Evolutionary conservation across 1,140 invertebrate species (phyloP).

Genomic region (Musca vetustissima): DNA sequence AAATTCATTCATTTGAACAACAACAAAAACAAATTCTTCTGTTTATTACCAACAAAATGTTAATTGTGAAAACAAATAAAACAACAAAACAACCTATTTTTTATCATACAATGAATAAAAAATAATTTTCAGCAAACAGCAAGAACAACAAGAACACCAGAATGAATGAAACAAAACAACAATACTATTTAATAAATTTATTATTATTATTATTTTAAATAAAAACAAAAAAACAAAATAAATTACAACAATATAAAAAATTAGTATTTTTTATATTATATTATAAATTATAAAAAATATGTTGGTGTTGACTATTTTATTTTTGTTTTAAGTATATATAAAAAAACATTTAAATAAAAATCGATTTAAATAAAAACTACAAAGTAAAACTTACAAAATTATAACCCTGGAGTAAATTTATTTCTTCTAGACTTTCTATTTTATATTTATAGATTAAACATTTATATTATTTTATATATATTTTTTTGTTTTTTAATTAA

Average conservation of each 20-base stretch:
- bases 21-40: too few species aligned
- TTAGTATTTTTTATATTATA: conserved; percentile 15
- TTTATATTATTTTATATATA: too few species aligned
- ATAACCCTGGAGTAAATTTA: too few species aligned
- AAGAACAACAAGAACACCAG: conserved; percentile 6
- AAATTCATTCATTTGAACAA: too few species aligned
- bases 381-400: too few species aligned
- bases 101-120: conserved; percentile 22
- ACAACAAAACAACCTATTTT: conserved; percentile 17
- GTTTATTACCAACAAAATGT: too few species aligned
- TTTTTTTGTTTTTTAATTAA: too few species aligned
- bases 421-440: too few species aligned
- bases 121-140: too few species aligned
- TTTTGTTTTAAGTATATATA: background rate
- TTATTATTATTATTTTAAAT: conserved; percentile 26
- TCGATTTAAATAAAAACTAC: too few species aligned
- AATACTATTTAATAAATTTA: conserved; percentile 23
- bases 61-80: too few species aligned
- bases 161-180: conserved; percentile 3
- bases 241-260: conserved; percentile 20
- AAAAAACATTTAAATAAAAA: background rate
- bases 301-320: conserved; percentile 16
- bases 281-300: background rate
- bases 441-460: too few species aligned
- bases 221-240: conserved; percentile 9